phyloP scores from a whole-genome alignment of 2,888 invertebrate genomes.

The Galerucella nymphaeae region DNA sequence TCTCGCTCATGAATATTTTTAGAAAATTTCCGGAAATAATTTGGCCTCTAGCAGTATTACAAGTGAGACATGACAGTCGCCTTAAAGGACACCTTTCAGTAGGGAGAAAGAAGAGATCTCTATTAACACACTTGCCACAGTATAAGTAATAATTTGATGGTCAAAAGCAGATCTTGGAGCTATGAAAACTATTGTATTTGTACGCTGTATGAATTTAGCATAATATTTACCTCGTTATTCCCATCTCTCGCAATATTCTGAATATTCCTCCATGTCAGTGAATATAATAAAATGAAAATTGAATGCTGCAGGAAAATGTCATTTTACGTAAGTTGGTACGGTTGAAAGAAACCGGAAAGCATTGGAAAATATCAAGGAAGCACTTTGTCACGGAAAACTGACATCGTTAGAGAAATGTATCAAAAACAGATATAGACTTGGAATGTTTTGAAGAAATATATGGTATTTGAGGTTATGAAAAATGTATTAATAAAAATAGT shows the following conservation, averaged over 20 bases:
- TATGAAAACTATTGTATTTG: too few relatives aligned
- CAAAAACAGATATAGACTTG: conserved; percentile 4
- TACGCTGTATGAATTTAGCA: not conserved
- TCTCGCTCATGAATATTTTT: too few relatives aligned
- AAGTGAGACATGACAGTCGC: too few relatives aligned
- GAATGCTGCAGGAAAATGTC: conserved; percentile 15
- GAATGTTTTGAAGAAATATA: not conserved
- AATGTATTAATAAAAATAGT: not conserved
- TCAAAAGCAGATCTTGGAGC: too few relatives aligned
- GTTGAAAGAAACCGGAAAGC: conserved; percentile 15
- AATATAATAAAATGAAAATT: conserved; percentile 18
- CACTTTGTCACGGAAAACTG: conserved; percentile 13
- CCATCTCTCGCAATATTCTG: not conserved
- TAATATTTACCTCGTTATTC: not conserved
- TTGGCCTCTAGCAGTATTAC: too few relatives aligned
- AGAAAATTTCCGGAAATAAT: too few relatives aligned
- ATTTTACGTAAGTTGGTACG: conserved; percentile 6
- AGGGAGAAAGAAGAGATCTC: too few relatives aligned
- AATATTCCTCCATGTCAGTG: conserved; percentile 2
- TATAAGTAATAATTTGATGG: too few relatives aligned
- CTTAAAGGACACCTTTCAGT: too few relatives aligned
- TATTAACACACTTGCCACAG: too few relatives aligned
- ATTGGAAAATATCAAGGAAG: conserved; percentile 21
- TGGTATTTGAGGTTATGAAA: not conserved
- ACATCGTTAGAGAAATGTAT: conserved; percentile 9